Conservation (phyloP, 92 coral and sea anemone genomes). For the Zoanthus sansibaricus region DNA sequence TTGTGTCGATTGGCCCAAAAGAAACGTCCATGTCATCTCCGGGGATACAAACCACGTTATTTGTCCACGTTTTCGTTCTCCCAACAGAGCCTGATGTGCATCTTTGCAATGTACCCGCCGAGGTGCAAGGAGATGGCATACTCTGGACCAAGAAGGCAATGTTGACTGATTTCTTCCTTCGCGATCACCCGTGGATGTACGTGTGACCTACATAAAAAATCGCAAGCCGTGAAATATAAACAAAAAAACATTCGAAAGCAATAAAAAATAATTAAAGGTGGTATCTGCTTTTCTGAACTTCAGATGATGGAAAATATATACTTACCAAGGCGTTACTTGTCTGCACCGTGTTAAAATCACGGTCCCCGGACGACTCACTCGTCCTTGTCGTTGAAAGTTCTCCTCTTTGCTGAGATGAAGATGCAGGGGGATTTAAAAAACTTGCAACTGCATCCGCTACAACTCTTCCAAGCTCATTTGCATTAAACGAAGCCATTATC, state of each 20-base stretch:
- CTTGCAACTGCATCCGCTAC: constrained; percentile 7
- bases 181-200: neutral
- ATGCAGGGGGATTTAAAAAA: constrained; percentile 6
- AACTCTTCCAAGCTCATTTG: constrained; percentile 14
- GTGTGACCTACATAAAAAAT: neutral
- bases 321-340: neutral
- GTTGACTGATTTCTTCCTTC: neutral
- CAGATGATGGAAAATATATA: neutral
- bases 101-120: neutral
- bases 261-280: neutral
- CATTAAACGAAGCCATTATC: constrained; percentile 7
- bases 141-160: constrained; percentile 4
- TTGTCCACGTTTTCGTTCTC: neutral
- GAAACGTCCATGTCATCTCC: neutral
- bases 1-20: neutral
- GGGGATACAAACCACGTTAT: neutral
- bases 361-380: constrained; percentile 1
- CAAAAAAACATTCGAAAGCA: neutral
- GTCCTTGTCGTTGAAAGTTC: neutral
- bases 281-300: neutral
- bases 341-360: neutral
- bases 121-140: neutral
- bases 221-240: neutral
- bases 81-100: constrained; percentile 4
- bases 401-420: neutral